phyloP scores from a whole-genome alignment of 2,888 invertebrate genomes.

The Hipparchia sbordonii region DNA sequence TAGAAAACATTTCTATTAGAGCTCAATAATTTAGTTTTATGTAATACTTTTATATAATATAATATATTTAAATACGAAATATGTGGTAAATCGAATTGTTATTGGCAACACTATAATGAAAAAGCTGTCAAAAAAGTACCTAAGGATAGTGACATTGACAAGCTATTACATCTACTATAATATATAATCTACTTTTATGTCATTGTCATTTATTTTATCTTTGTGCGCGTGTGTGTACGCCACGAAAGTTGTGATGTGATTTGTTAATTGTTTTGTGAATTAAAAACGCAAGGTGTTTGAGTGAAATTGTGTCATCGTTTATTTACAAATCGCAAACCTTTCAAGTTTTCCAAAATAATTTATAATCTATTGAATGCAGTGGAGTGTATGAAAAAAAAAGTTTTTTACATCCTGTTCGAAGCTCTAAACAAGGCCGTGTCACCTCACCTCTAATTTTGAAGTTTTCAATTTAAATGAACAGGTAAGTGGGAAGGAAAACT shows the following conservation, averaged over 20 bases:
- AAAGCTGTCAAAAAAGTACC: not conserved
- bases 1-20: too few species aligned
- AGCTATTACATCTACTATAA: not conserved
- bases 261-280: conserved; percentile 8
- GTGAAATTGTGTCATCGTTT: conserved; percentile 27
- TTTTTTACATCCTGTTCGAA: conserved; percentile 48
- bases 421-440: conserved; percentile 62
- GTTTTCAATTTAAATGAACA: conserved; percentile 43
- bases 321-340: not conserved
- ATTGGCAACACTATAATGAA: conserved; percentile 4
- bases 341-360: not conserved
- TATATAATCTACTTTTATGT: too few species aligned
- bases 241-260: conserved; percentile 27
- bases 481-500: conserved; percentile 53
- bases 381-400: conserved; percentile 46
- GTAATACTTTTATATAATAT: not conserved
- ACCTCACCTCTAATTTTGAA: not conserved
- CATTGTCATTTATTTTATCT: too few species aligned
- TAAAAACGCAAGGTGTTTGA: conserved; percentile 26
- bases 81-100: not conserved
- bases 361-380: conserved; percentile 1
- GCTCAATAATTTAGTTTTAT: not conserved
- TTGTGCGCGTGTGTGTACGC: conserved; percentile 19
- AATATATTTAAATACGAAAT: too few species aligned
- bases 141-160: not conserved